Conservation (phyloP, 2,797 vertebrate species). For the Hypotaenidia philippensis region DNA sequence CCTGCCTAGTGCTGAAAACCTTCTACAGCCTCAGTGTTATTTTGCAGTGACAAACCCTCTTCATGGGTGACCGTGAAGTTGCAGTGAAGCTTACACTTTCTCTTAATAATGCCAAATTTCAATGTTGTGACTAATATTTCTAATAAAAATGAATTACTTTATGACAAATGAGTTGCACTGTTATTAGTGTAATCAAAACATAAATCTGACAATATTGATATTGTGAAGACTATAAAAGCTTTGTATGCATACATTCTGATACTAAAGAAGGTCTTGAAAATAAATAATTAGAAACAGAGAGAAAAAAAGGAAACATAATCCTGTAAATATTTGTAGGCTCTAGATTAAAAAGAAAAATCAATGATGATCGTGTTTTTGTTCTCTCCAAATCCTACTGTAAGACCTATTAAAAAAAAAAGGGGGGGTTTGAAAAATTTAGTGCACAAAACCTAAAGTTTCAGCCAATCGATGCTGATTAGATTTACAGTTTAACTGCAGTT, state of each 20-base stretch:
- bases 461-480: constrained; percentile 75
- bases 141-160: neutral
- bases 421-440: neutral
- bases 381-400: neutral
- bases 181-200: neutral
- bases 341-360: constrained; percentile 48
- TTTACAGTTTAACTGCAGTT: constrained; percentile 72
- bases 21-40: neutral
- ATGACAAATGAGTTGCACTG: neutral
- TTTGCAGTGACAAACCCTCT: neutral
- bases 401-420: constrained; percentile 15
- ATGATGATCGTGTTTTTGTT: constrained; percentile 20
- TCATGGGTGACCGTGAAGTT: rapidly evolving
- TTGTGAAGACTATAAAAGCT: neutral
- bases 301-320: neutral
- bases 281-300: constrained; percentile 13
- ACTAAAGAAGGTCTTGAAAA: neutral
- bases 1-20: neutral
- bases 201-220: neutral
- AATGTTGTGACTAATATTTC: neutral
- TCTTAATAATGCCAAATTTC: neutral
- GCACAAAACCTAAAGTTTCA: constrained; percentile 62
- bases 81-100: rapidly evolving
- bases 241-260: neutral
- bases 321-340: constrained; percentile 15